Base-by-base conservation (phyloP, 2,888 invertebrate species). In the Trachelus troglodyta region DNA sequence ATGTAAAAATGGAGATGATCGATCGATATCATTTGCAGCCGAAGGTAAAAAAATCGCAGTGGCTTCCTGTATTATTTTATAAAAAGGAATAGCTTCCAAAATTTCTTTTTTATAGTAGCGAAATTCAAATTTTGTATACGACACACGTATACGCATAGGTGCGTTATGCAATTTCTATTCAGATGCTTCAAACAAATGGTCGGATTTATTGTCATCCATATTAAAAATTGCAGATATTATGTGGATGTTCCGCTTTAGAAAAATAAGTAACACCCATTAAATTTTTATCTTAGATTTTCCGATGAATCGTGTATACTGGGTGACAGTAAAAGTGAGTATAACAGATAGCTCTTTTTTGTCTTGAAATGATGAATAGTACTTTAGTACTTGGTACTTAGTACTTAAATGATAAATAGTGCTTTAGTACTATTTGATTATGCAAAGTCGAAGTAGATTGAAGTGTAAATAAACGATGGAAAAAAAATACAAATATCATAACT, bases 381-480 rank as follows among this genome's bases (percentile, higher is more conserved):
- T 71, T 23, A 31, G 15, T 71, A 33, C 37, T 37, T 69, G 4
- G 35, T n/a, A 69, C 37, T 37, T 69, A 4, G 35, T n/a, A 69
- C 35, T 30, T 71, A 71, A 9, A 56, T 33, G 15, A 31, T 71
- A 15, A 15, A 23, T 69, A 11, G 30, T 12, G 34, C 35, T 30
- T 71, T 23, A 15, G 15, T 71, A 33, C 71, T 71, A 34, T 71
- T 33, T 71, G 30, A 71, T 69, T 75, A 77, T 77, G 69, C 37
- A 69, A 77, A 75, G 34, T 77, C 9, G 12, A 23, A 77, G 56
- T 69, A 74, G 11, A 56, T 56, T 23, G 23, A 23, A 56, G 56
- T 56, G 56, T 56, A 56, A 23, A 56, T 56, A 56, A 56, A 56
- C 56, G 9, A 56, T 23, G 56, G 56, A 23, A 56, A 56, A 23